phyloP scores from a whole-genome alignment of 2,113 vertebrate genomes.

The Chrysemys picta region DNA sequence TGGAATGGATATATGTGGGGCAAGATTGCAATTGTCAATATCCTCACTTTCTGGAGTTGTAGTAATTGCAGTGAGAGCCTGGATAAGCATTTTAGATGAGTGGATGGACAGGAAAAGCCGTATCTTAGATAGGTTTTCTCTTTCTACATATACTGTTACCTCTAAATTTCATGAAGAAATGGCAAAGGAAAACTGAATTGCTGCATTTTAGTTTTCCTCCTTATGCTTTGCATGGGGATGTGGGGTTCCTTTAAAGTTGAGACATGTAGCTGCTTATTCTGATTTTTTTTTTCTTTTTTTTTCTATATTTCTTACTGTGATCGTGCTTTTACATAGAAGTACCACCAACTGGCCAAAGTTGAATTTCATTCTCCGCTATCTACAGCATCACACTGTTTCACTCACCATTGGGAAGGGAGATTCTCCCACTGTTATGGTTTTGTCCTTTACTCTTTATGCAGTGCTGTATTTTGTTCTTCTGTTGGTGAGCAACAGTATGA shows the following conservation, averaged over 20 bases:
- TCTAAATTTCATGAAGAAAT: not conserved
- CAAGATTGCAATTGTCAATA: not conserved
- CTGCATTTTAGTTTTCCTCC: not conserved
- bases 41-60: not conserved
- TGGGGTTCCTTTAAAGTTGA: not conserved
- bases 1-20: not conserved
- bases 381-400: not conserved
- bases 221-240: not conserved
- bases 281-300: not conserved
- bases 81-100: not conserved
- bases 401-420: not conserved
- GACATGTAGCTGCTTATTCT: not conserved
- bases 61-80: not conserved
- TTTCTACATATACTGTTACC: not conserved
- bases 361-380: not conserved
- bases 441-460: not conserved
- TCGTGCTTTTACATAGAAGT: not conserved
- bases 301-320: not conserved
- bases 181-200: not conserved
- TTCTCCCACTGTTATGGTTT: not conserved
- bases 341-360: not conserved
- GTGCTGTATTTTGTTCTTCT: not conserved
- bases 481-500: not conserved
- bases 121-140: not conserved
- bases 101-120: not conserved